These are phyloP conservation scores for Nasua narica DNA, from an alignment of 2,797 vertebrate species.

Conservation along the genomic window DNA sequence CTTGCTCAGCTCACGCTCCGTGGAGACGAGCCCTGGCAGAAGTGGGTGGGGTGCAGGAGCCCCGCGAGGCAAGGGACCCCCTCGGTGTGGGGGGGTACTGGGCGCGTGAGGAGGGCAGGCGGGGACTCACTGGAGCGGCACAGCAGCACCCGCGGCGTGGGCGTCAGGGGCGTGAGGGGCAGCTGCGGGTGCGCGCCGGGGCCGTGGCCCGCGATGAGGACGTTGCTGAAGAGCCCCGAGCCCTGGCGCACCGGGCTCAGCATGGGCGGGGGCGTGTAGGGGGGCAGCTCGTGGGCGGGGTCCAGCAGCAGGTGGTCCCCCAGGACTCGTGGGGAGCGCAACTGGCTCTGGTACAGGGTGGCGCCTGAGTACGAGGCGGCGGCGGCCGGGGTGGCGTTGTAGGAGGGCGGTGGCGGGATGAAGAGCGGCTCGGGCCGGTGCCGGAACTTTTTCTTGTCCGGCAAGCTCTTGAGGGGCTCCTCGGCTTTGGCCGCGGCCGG, in stretches of 20 bases:
- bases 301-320: slow-evolving; percentile 85
- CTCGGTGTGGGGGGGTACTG: background rate
- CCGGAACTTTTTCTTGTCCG: slow-evolving; percentile 87
- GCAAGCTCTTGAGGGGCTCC: slow-evolving; percentile 79
- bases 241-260: slow-evolving; percentile 91
- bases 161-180: slow-evolving; percentile 85
- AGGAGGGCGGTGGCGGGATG: slow-evolving; percentile 87
- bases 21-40: accelerated
- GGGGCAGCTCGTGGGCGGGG: slow-evolving; percentile 79
- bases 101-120: background rate
- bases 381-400: slow-evolving; percentile 72
- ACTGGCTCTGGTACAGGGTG: slow-evolving; percentile 91
- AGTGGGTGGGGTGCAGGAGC: background rate
- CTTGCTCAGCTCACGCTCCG: background rate
- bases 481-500: slow-evolving; percentile 76
- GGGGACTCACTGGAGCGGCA: slow-evolving; percentile 86
- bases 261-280: slow-evolving; percentile 94
- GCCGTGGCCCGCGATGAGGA: slow-evolving; percentile 80
- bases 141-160: slow-evolving; percentile 84
- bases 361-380: slow-evolving; percentile 79
- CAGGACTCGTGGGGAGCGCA: slow-evolving; percentile 85
- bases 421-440: slow-evolving; percentile 88
- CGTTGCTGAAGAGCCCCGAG: slow-evolving; percentile 90
- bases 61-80: background rate
- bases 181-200: slow-evolving; percentile 80